phyloP scores from a whole-genome alignment of 2,113 vertebrate species.

The Gymnorhina tibicen region DNA sequence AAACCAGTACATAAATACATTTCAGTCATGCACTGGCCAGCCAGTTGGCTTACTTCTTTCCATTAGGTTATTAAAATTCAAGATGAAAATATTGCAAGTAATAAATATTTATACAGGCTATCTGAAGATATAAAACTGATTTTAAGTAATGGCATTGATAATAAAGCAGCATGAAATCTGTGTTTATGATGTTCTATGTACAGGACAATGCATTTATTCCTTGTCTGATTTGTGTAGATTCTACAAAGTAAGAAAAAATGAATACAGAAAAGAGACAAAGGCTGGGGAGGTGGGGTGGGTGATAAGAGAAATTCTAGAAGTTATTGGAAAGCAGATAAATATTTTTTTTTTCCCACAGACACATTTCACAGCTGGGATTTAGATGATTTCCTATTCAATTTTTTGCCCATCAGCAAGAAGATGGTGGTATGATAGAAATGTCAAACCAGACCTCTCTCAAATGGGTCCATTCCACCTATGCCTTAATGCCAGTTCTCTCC shows the following conservation, averaged over 20 bases:
- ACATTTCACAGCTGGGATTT: slow-evolving; percentile 31
- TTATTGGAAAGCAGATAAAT: background rate
- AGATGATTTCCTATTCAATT: background rate
- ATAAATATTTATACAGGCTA: background rate
- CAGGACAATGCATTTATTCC: background rate
- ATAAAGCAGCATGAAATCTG: background rate
- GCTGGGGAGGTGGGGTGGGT: background rate
- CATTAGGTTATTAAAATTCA: background rate
- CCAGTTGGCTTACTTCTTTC: background rate
- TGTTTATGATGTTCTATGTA: background rate
- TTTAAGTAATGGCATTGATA: slow-evolving; percentile 6
- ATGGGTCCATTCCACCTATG: background rate
- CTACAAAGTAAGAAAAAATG: background rate
- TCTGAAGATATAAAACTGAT: background rate
- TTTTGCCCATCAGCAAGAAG: slow-evolving; percentile 12
- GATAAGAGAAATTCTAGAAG: background rate
- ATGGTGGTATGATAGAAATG: background rate
- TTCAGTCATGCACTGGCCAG: background rate
- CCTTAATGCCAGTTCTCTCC: background rate
- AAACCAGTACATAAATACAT: background rate
- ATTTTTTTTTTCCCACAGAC: background rate
- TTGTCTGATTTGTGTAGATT: background rate
- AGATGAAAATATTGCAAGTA: background rate
- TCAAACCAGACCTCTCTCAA: background rate
- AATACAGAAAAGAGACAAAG: background rate